Evolutionary conservation across 92 coral and sea anemone genomes (phyloP).

Genomic region (Porites lobata): DNA sequence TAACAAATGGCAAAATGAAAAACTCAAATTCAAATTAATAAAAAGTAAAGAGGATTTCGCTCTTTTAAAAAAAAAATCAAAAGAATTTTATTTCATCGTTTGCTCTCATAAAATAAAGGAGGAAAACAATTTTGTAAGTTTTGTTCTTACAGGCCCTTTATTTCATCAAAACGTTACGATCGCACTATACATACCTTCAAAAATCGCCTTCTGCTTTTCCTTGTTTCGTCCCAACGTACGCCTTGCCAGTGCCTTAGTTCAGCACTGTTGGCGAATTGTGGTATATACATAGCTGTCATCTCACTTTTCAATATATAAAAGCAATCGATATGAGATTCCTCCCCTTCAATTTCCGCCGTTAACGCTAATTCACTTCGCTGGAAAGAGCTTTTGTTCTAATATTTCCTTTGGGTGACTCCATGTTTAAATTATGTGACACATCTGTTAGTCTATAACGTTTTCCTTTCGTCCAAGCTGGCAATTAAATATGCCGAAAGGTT

Average conservation of each 20-base stretch:
- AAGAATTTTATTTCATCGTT: neutral
- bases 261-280: neutral
- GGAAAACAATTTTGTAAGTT: neutral
- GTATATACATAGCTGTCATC: neutral
- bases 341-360: conserved; percentile 58
- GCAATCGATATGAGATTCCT: conserved; percentile 11
- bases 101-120: neutral
- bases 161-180: neutral
- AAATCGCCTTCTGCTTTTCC: neutral
- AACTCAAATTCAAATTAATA: neutral
- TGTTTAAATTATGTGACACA: conserved; percentile 41
- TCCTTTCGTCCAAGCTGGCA: conserved; percentile 26
- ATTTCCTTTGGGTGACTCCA: conserved; percentile 33
- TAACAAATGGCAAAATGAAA: neutral
- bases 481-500: conserved; percentile 14
- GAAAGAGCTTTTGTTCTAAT: conserved; percentile 32
- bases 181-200: neutral
- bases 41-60: neutral
- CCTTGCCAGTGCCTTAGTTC: neutral
- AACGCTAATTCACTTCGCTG: conserved; percentile 42
- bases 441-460: conserved; percentile 15
- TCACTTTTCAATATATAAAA: conserved; percentile 21
- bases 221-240: neutral
- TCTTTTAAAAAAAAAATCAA: neutral
- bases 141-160: neutral